Evolutionary conservation across 2,113 vertebrate species (phyloP).

Genomic region (Phrynosoma blainvillii): DNA sequence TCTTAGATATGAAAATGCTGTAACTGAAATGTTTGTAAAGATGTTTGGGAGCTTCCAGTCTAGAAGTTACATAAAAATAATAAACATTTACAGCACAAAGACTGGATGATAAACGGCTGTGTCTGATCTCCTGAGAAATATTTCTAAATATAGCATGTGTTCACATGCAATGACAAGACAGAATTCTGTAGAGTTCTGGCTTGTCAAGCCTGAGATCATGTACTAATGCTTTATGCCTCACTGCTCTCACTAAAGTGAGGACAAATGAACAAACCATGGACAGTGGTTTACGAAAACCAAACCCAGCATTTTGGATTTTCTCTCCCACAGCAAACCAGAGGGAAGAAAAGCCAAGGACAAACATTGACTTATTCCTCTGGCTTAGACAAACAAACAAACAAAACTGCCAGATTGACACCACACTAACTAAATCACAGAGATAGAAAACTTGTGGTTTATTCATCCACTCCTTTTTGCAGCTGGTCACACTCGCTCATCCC

Average conservation of each 20-base stretch:
- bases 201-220: background rate
- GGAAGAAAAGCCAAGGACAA: background rate
- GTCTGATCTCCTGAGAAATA: background rate
- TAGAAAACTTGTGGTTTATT: background rate
- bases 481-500: background rate
- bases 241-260: background rate
- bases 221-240: background rate
- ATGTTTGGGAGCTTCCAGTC: background rate
- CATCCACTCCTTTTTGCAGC: background rate
- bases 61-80: slow-evolving; percentile 42
- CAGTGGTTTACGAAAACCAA: background rate
- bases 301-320: background rate
- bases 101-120: slow-evolving; percentile 9
- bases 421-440: no score
- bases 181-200: background rate
- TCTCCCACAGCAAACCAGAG: background rate
- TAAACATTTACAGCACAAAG: slow-evolving; percentile 23
- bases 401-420: background rate
- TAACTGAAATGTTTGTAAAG: slow-evolving; percentile 36
- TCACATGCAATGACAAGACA: background rate
- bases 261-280: background rate
- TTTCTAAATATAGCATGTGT: background rate
- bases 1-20: slow-evolving; percentile 24
- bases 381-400: no score
- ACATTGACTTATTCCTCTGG: background rate